Conservation (phyloP, 2,888 invertebrate species). For the Teinopalpus imperialis region DNA sequence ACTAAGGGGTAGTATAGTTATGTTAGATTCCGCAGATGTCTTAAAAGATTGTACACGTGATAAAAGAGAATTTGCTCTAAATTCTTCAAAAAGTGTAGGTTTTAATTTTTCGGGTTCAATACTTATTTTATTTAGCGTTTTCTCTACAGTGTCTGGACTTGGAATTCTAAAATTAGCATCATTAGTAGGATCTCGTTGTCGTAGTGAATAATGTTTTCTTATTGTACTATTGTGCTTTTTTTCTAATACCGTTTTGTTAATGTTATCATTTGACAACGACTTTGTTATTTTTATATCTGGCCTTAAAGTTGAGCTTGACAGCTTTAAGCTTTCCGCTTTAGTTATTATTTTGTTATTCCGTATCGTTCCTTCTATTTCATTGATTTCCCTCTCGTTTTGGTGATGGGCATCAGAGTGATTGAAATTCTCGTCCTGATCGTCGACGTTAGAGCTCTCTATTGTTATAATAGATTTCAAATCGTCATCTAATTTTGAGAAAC, state of each 20-base stretch:
- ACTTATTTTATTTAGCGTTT: constrained; percentile 39
- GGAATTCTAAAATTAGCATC: constrained; percentile 61
- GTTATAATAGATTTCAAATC: constrained; percentile 74
- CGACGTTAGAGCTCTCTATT: constrained; percentile 67
- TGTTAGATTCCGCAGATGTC: constrained; percentile 71
- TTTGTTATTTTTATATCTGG: constrained; percentile 57
- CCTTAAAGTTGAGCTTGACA: constrained; percentile 48
- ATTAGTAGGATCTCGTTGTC: constrained; percentile 71
- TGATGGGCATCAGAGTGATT: constrained; percentile 66
- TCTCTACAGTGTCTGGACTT: constrained; percentile 62
- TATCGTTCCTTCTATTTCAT: constrained; percentile 77
- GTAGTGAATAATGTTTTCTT: constrained; percentile 74
- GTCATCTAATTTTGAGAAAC: constrained; percentile 68
- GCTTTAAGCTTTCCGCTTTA: constrained; percentile 69
- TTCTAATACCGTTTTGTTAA: constrained; percentile 47
- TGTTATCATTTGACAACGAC: constrained; percentile 68
- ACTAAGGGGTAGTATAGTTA: constrained; percentile 72
- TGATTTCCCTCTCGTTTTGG: constrained; percentile 76
- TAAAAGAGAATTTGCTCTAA: constrained; percentile 57
- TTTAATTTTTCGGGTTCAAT: constrained; percentile 37
- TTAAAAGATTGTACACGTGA: constrained; percentile 74
- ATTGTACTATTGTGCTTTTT: constrained; percentile 54
- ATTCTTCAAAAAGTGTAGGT: constrained; percentile 45
- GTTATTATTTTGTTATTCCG: constrained; percentile 72
- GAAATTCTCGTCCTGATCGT: constrained; percentile 59